These are phyloP conservation scores for Taurulus bubalis DNA, from an alignment of 2,113 vertebrate genomes.

Conservation along the genomic window DNA sequence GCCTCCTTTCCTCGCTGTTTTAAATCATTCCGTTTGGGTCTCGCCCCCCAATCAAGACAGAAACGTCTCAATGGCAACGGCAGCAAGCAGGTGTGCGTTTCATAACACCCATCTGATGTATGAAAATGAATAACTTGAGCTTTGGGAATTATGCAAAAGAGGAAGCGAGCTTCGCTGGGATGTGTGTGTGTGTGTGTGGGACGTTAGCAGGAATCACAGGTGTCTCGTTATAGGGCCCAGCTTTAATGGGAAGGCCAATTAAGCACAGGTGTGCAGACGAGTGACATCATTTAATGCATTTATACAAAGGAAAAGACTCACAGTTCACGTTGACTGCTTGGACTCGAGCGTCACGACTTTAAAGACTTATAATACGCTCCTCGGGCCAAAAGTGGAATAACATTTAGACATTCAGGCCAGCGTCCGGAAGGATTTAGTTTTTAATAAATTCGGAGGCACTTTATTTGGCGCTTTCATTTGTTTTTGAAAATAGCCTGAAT, in stretches of 20 bases:
- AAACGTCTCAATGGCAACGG: conserved; percentile 13
- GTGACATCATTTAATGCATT: background rate
- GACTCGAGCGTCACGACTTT: conserved; percentile 1
- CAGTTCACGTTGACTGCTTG: conserved; percentile 1
- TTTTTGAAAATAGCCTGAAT: conserved; percentile 18
- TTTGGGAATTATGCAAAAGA: conserved; percentile 31
- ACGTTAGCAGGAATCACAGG: conserved; percentile 10
- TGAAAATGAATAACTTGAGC: conserved; percentile 38
- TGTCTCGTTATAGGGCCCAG: conserved; percentile 6
- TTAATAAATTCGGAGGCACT: conserved; percentile 5
- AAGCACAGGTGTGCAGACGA: conserved; percentile 1
- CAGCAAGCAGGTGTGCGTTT: conserved; percentile 40
- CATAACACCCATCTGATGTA: conserved; percentile 19
- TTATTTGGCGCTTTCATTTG: conserved; percentile 1
- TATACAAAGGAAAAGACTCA: background rate
- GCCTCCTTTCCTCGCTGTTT: conserved; percentile 39
- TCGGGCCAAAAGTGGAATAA: conserved; percentile 9
- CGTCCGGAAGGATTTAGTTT: background rate
- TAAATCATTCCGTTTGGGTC: conserved; percentile 35
- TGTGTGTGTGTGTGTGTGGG: conserved; percentile 8
- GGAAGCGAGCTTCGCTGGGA: conserved; percentile 26
- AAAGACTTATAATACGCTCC: background rate
- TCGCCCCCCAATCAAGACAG: conserved; percentile 7
- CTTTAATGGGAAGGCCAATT: conserved; percentile 11
- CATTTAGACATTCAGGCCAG: background rate